phyloP scores from a whole-genome alignment of 1,140 invertebrate species.

The Macrocentrus cingulum region DNA sequence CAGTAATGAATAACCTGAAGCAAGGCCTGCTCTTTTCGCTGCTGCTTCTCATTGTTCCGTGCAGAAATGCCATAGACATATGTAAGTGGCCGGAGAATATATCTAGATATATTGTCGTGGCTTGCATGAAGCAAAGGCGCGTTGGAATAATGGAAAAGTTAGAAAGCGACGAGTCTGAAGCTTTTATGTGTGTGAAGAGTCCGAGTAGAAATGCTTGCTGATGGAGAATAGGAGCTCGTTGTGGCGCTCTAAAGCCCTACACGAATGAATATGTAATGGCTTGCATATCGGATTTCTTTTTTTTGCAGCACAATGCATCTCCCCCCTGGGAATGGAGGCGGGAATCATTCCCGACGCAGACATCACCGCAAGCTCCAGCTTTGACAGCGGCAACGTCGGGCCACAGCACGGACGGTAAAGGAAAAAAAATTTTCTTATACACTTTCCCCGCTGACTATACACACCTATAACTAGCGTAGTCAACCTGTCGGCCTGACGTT shows the following conservation, averaged over 20 bases:
- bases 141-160: slow-evolving; percentile 9
- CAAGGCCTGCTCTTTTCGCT: slow-evolving; percentile 49
- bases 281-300: slow-evolving; percentile 26
- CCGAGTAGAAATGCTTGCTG: slow-evolving; percentile 5
- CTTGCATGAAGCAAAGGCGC: too few relatives aligned
- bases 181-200: slow-evolving; percentile 22
- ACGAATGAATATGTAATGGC: slow-evolving; percentile 25
- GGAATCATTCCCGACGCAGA: slow-evolving; percentile 69
- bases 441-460: too few relatives aligned
- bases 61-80: slow-evolving; percentile 55
- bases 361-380: slow-evolving; percentile 74
- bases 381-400: slow-evolving; percentile 72
- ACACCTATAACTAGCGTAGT: too few relatives aligned
- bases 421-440: too few relatives aligned
- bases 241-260: slow-evolving; percentile 8
- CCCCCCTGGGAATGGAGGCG: slow-evolving; percentile 74
- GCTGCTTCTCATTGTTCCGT: slow-evolving; percentile 43
- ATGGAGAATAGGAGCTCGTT: slow-evolving; percentile 18
- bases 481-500: slow-evolving; percentile 15
- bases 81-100: slow-evolving; percentile 43
- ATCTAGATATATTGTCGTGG: too few relatives aligned
- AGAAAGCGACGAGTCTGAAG: slow-evolving; percentile 22
- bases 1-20: slow-evolving; percentile 50
- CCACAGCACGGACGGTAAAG: slow-evolving; percentile 64
- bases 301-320: slow-evolving; percentile 67